Evolutionary conservation across 2,888 invertebrate species (phyloP).

Genomic region (Cataglyphis livida): DNA sequence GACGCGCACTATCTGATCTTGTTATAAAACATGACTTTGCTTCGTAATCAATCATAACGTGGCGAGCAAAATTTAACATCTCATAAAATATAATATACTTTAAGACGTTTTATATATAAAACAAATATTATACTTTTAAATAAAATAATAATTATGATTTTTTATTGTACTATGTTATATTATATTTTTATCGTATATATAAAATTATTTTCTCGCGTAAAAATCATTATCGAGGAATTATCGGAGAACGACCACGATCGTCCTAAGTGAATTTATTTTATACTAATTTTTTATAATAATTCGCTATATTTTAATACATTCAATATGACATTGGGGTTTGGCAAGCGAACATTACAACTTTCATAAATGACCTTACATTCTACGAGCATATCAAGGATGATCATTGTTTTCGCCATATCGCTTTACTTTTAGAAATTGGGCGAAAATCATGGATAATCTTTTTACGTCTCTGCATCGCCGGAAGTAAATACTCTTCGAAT

Average conservation of each 20-base stretch:
- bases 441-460: background rate
- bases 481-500: slow-evolving; percentile 68
- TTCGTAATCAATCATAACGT: background rate
- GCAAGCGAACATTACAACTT: background rate
- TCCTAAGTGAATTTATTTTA: slow-evolving; percentile 7
- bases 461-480: slow-evolving; percentile 52
- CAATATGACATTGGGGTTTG: background rate
- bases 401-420: background rate
- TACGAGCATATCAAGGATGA: background rate
- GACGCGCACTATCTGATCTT: background rate
- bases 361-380: slow-evolving; percentile 3
- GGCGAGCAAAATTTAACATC: background rate
- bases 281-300: background rate
- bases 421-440: slow-evolving; percentile 13
- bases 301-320: background rate
- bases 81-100: background rate
- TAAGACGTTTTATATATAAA: background rate
- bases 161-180: background rate
- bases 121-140: background rate
- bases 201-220: background rate
- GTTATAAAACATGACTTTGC: background rate
- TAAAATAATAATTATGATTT: slow-evolving; percentile 1
- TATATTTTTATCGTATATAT: slow-evolving; percentile 2
- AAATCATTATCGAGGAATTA: background rate
- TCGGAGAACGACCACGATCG: background rate